Base-by-base conservation (phyloP, 2,888 invertebrate species). In the Meganola albula region DNA sequence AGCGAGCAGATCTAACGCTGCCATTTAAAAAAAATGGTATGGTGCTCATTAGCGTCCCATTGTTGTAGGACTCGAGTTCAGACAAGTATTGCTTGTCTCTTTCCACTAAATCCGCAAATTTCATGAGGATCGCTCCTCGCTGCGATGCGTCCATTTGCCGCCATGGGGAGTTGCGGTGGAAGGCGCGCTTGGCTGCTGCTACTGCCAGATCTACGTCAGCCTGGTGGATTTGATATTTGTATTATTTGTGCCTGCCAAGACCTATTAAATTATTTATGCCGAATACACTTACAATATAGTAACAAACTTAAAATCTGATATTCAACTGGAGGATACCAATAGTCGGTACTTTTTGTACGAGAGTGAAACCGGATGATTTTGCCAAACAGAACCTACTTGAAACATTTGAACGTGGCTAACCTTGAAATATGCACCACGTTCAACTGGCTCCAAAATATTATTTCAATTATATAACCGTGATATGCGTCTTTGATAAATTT, bases 61-160 rank as follows among this genome's bases (percentile, higher is more conserved):
- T 97, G 70, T 99, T 95, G 40, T 95, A 72, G 0, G 97, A 94
- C 82, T 98, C 98, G 58, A 98, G 82, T 53, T 93, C 93, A 23
- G 93, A 91, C 24, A 96, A 62, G 53, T 95, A 94, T 97, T 97
- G 58, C 97, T 78, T 72, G 69, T 97, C 93, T 24, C 92, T 84
- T 62, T 93, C 92, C 6, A 97, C 83, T 0, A 96, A 84, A 10
- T 47, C 32, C 10, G 95, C 93, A 36, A 96, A 80, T 46, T 88
- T 89, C 66, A 90, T 77, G 3, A 97, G 65, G 1, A 96, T 75
- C 12, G 77, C 64, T 1, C 95, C 95, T 31, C 96, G 87, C 20
- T 90, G 78, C 0, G 94, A 93, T 1, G 96, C 94, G 74, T 96
- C 93, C 89, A 93, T 89, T 1, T 88, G 89, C 37, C 96, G 86